Base-by-base conservation (phyloP, 1,140 invertebrate species). In the Sipha flava region DNA sequence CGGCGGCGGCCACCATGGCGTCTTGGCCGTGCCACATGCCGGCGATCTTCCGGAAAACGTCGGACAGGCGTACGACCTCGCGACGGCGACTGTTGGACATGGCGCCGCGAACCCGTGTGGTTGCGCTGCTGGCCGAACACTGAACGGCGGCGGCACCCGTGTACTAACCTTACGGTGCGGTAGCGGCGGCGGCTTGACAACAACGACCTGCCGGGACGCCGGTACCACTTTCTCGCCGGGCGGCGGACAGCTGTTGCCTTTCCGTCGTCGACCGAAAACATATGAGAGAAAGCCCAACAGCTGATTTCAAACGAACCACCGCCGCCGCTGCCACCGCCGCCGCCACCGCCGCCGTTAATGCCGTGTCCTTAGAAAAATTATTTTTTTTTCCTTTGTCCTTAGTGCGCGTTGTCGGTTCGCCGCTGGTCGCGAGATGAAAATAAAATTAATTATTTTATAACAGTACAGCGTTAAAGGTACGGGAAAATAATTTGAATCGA, bases 231-330 rank as follows among this genome's bases (percentile, higher is more conserved):
- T 68, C 45, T 54, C 72, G 49, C 72, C 72, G 72, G 72, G 29
- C 34, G 52, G n/a, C 52, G 52, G 52, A 77, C 73, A 77, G 73
- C 73, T 77, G 73, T 77, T 77, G 73, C 73, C 73, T 75, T n/a
- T n/a, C n/a, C 68, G 26, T 18, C 34, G 34, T 49, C 31, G 45
- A 5, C 29, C 52, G 49, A 37, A 70, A 70, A 70, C 40, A 29
- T 29, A 70, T 29, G 40, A 47, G n/a, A 37, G 66, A 70, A 23
- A 2, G 9, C 37, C 37, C 10, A 66, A 12, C 70, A 54, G 70
- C 70, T 73, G 70, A 72, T 73, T 31, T 29, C 4, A 0, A 2
- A 16, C 18, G n/a, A n/a, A n/a, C 47, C 45, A 0, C 21, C 9
- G 14, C n/a, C 47, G 29, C 29, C 47, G 49, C 4, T 1, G 2